Conservation (phyloP, 2,888 invertebrate species). For the Chalcosyrphus nemorum region DNA sequence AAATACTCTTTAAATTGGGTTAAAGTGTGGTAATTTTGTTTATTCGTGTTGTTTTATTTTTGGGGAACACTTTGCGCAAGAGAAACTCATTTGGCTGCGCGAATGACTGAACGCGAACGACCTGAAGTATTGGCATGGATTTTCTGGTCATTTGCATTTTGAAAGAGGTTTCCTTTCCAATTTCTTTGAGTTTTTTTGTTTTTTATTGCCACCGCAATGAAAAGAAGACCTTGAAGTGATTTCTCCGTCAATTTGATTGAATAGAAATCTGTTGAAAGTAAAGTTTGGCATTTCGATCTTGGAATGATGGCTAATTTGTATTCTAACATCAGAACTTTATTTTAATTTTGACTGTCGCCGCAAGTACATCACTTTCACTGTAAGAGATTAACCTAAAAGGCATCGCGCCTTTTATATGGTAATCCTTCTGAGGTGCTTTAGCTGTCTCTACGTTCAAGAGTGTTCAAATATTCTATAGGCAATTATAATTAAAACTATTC, state of each 20-base stretch:
- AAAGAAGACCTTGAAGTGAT: background rate
- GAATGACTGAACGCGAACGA: constrained; percentile 10
- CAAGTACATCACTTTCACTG: no score
- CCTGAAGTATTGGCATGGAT: background rate
- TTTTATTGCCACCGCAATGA: background rate
- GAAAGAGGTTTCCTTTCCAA: background rate
- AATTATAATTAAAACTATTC: no score
- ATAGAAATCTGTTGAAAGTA: no score
- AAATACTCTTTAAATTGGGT: constrained; percentile 22
- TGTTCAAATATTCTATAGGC: no score
- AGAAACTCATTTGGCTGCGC: constrained; percentile 17
- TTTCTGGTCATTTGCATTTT: constrained; percentile 12
- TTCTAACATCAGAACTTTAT: no score
- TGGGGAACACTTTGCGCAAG: constrained; percentile 34
- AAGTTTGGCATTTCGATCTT: no score
- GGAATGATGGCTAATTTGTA: no score
- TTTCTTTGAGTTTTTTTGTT: background rate
- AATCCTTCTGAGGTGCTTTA: no score
- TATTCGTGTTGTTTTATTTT: constrained; percentile 1
- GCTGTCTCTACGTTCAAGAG: no score
- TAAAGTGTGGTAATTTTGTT: constrained; percentile 37
- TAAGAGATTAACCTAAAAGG: no score
- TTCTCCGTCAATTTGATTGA: background rate
- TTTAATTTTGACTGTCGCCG: no score
- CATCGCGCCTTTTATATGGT: no score